phyloP scores from a whole-genome alignment of 92 coral and sea anemone genomes.

The Zoanthus sansibaricus region DNA sequence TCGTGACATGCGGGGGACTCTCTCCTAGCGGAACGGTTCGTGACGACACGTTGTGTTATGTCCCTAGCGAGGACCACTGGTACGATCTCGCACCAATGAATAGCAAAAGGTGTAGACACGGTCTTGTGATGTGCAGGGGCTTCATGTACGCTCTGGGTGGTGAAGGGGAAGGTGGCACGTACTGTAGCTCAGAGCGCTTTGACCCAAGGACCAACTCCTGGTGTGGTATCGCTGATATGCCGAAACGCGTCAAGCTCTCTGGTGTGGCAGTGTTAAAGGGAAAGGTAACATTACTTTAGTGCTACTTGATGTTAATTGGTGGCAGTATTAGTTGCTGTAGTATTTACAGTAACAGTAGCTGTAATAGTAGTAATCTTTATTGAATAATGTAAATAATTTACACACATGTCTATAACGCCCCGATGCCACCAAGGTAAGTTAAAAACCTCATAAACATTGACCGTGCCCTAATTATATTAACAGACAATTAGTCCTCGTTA shows the following conservation, averaged over 20 bases:
- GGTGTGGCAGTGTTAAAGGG: slow-evolving; percentile 80
- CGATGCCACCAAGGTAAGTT: no score
- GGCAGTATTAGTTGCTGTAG: neutral
- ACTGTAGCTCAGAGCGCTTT: slow-evolving; percentile 75
- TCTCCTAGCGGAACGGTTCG: slow-evolving; percentile 76
- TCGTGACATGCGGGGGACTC: slow-evolving; percentile 85
- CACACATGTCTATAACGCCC: no score
- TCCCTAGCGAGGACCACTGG: slow-evolving; percentile 76
- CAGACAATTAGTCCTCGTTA: no score
- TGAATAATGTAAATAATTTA: no score
- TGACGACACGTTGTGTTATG: slow-evolving; percentile 75
- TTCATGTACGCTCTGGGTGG: slow-evolving; percentile 90
- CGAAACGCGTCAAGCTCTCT: slow-evolving; percentile 70
- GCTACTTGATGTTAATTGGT: no score
- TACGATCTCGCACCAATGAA: slow-evolving; percentile 79
- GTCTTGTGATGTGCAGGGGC: slow-evolving; percentile 70
- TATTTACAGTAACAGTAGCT: neutral
- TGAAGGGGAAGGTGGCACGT: slow-evolving; percentile 74
- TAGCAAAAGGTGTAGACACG: slow-evolving; percentile 81
- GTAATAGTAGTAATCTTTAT: no score
- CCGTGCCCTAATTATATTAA: no score
- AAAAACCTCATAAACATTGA: no score
- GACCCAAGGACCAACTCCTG: slow-evolving; percentile 84
- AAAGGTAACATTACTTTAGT: neutral
- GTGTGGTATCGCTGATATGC: slow-evolving; percentile 73